Conservation (phyloP, 2,797 vertebrate species). For the Momotus momota region DNA sequence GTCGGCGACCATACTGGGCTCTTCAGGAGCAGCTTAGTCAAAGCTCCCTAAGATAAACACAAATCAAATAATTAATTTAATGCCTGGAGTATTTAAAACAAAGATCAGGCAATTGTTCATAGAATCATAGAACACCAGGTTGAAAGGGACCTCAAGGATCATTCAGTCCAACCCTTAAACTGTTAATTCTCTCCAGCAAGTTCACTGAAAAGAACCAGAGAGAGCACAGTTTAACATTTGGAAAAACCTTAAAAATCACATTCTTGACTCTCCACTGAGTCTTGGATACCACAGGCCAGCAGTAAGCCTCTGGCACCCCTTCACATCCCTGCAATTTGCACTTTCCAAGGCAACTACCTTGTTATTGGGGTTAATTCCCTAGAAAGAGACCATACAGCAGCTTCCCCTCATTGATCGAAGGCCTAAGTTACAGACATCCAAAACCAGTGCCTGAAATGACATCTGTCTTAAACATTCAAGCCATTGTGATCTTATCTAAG, state of each 20-base stretch:
- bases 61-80: background rate
- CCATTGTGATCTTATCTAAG: background rate
- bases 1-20: conserved; percentile 82
- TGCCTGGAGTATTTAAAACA: background rate
- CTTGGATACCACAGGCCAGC: background rate
- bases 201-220: background rate
- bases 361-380: background rate
- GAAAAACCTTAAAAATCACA: background rate
- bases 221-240: background rate
- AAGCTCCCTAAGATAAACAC: conserved; percentile 82
- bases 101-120: background rate
- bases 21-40: conserved; percentile 89
- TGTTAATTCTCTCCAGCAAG: background rate
- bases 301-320: background rate
- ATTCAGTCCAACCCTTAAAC: too few species aligned
- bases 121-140: too few species aligned
- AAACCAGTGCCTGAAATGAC: background rate
- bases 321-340: background rate
- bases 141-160: too few species aligned
- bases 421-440: background rate
- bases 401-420: background rate
- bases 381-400: background rate
- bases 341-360: background rate
- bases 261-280: background rate
- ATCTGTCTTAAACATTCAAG: background rate